Percentiles rank a stretch among this genome's conserved stretches.
phyloP scores from a whole-genome alignment of 2,797 vertebrate genomes.

The Pseudochirops corinnae region DNA sequence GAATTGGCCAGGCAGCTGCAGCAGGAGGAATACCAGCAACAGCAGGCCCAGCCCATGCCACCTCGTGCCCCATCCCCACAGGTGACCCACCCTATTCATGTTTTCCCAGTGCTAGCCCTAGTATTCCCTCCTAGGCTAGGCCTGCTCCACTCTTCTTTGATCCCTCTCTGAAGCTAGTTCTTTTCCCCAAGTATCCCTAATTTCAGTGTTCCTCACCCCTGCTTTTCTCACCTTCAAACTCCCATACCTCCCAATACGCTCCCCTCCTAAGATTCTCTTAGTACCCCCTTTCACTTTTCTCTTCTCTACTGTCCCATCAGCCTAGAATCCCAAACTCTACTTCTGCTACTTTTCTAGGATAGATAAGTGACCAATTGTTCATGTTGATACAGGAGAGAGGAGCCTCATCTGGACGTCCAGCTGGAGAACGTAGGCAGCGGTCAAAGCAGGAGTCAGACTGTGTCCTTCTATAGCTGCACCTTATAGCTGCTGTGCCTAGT shows the following conservation, averaged over 20 bases:
- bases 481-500: accelerated
- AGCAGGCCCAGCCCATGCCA: slow-evolving; percentile 77
- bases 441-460: slow-evolving; percentile 89
- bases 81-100: slow-evolving; percentile 39
- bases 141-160: background rate
- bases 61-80: background rate
- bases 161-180: background rate
- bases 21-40: slow-evolving; percentile 94
- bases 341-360: background rate
- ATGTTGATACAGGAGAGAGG: slow-evolving; percentile 86
- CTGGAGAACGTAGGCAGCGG: slow-evolving; percentile 83
- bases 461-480: slow-evolving; percentile 85
- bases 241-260: background rate
- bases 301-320: background rate
- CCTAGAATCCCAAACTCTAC: background rate
- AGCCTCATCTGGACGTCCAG: slow-evolving; percentile 77
- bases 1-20: slow-evolving; percentile 94
- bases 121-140: accelerated
- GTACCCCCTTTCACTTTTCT: background rate
- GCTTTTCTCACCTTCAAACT: background rate
- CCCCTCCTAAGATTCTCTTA: background rate
- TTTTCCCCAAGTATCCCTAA: background rate
- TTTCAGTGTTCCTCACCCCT: background rate
- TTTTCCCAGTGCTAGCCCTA: background rate
- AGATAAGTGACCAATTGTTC: slow-evolving; percentile 23